Base-by-base conservation (phyloP, 2,113 vertebrate species). In the Silurus asotus region DNA sequence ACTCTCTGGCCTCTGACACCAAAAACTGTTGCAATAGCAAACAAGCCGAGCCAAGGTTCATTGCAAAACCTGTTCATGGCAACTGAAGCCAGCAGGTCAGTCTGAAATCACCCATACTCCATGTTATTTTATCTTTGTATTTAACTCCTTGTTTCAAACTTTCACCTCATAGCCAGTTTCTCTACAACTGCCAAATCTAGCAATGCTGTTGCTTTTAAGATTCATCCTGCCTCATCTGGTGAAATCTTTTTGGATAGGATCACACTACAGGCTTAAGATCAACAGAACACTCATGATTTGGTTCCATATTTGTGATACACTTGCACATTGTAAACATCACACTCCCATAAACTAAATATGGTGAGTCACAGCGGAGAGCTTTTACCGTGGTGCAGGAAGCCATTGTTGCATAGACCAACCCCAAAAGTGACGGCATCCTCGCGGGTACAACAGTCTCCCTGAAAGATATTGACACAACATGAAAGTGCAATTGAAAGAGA, bases 361-460 rank as follows among this genome's bases (percentile, higher is more conserved):
- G 11, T 37, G 49, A 37, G 58, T 55, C 70, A 82, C 8, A 49
- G 70, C 53, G 7, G 0, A 59, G 3, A 65, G 15, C 20, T 9
- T 76, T 83, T 62, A 99, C 98, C 98, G 0, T 99, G 98, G 90
- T 99, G 98, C 98, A 99, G 97, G 95, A 99, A 99, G 89, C 98
- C 96, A 0, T 96, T 99, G 96, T 99, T 99, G 92, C 98, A 99
- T 91, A 99, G 96, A 84, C 97, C 98, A 85, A 99, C 97, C 3
- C 98, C 98, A 23, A 99, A 95, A 0, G 95, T 96, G 59, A 99
- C 98, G 0, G 98, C 98, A 86, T 99, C 98, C 92, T 99, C 98
- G 67, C 98, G 95, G 0, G 95, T 97, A 88, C 97, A 96, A 91
- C 96, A 98, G 93, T 99, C 98, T 84, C 98, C 98, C 98, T 99